Evolutionary conservation across 1,140 invertebrate species (phyloP).

Genomic region (Aphaenogaster floridana): DNA sequence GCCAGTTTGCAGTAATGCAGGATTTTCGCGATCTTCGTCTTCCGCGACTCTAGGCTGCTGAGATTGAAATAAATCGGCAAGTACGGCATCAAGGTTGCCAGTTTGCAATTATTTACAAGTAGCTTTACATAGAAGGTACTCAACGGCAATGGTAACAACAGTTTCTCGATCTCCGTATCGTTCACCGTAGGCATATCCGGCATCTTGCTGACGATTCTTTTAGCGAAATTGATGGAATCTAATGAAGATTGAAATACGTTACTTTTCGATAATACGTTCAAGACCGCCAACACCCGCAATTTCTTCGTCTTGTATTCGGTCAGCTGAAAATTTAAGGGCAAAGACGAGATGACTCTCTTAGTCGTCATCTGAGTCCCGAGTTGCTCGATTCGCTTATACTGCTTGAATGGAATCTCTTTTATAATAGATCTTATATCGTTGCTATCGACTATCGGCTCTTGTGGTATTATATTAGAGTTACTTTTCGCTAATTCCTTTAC

Average conservation of each 20-base stretch:
- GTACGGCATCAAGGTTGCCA: constrained; percentile 1
- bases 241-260: background rate
- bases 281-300: constrained; percentile 23
- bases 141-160: constrained; percentile 27
- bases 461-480: constrained; percentile 13
- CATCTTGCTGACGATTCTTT: constrained; percentile 41
- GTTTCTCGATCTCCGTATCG: constrained; percentile 43
- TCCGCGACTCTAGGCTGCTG: constrained; percentile 8
- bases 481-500: constrained; percentile 24
- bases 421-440: constrained; percentile 41
- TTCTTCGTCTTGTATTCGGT: constrained; percentile 56
- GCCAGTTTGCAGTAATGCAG: constrained; percentile 39
- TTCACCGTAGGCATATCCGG: constrained; percentile 35
- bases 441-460: background rate
- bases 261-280: constrained; percentile 36
- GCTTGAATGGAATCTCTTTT: constrained; percentile 54
- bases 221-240: background rate
- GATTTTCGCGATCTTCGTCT: constrained; percentile 23
- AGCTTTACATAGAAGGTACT: background rate
- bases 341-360: constrained; percentile 10
- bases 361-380: constrained; percentile 13
- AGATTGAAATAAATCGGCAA: constrained; percentile 60
- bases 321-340: constrained; percentile 49
- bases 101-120: constrained; percentile 7
- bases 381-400: background rate